Evolutionary conservation across 2,888 invertebrate genomes (phyloP).

Genomic region (Merodon equestris): DNA sequence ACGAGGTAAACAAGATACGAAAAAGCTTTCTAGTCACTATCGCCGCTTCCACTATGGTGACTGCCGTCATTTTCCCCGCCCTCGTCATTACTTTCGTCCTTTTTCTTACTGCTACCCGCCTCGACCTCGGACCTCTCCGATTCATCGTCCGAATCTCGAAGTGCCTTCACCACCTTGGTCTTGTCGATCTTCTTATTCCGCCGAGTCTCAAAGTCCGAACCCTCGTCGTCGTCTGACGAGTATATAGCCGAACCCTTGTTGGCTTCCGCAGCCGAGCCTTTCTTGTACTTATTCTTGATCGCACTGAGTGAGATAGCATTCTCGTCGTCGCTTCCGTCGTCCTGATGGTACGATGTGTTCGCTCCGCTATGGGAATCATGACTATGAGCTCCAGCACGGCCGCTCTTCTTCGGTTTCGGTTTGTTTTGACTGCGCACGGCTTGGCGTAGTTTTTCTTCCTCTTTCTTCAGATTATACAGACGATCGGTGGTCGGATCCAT

Average conservation of each 20-base stretch:
- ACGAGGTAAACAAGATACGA: too few species aligned
- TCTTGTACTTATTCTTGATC: constrained; percentile 96
- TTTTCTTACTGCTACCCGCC: constrained; percentile 72
- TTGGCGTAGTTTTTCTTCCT: constrained; percentile 96
- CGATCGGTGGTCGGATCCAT: constrained; percentile 95
- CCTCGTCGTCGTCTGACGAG: constrained; percentile 89
- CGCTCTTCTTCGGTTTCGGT: constrained; percentile 80
- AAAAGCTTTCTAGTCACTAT: constrained; percentile 22
- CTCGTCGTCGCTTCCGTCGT: constrained; percentile 95
- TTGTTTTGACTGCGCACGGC: constrained; percentile 84
- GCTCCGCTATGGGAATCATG: constrained; percentile 76
- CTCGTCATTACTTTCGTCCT: constrained; percentile 72
- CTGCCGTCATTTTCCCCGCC: constrained; percentile 40
- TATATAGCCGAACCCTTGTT: constrained; percentile 84
- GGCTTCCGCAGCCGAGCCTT: constrained; percentile 78
- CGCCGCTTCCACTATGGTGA: constrained; percentile 41
- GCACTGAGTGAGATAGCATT: constrained; percentile 94
- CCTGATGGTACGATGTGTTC: constrained; percentile 80
- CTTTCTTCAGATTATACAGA: constrained; percentile 96
- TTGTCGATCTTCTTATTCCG: constrained; percentile 87
- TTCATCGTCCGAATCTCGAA: constrained; percentile 88
- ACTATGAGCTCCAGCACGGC: constrained; percentile 76
- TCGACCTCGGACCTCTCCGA: constrained; percentile 77
- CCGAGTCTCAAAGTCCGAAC: constrained; percentile 89
- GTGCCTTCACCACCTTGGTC: constrained; percentile 87